Evolutionary conservation across 1,140 invertebrate genomes (phyloP), one percentile per base, ranked within the genome.

Genomic region (Drosophila arizonae): DNA sequence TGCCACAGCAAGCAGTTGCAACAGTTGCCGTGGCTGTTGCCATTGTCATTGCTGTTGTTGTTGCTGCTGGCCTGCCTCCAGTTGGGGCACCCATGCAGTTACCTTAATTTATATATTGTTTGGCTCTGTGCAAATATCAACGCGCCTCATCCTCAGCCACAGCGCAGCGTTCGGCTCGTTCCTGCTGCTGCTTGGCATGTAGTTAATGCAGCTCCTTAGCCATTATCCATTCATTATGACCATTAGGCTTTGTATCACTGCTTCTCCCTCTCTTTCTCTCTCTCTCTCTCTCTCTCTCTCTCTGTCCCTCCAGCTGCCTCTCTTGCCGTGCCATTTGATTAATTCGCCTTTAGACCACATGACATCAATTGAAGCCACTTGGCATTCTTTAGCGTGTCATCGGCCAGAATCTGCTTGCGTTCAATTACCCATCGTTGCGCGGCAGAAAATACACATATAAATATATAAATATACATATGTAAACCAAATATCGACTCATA

Each of bases 171-270:
- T 45, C 43, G 13, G 0, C 43, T 6, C 6, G 3, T 13, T 6
- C 6, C 46, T 21, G 6, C 17, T 6, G 8, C 45, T 30, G 11
- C 17, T 21, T 33, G 45, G 9, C 43, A 48, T 60, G 57, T 60
- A 60, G 84, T 88, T 88, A 88, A 88, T 71, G 84, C 82, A 72
- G 79, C 76, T 68, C 66, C 75, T 79, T 88, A 81, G 87, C 82
- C 82, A 82, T 87, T 88, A 87, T 87, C 82, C 82, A 82, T 87
- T 87, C 80, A 87, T 87, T 87, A 88, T 70, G 84, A 65, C 79
- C 84, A 88, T 86, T 86, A 87, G 84, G 82, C 76, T 82, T 79
- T 82, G 76, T 87, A 62, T 39, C 64, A 63, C 48, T 30, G 13
- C n/a, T 39, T n/a, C 21, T 24, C 30, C 3, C 26, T 5, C 9